Evolutionary conservation across 1,140 invertebrate species (phyloP), one percentile per base, ranked within the genome.

Genomic region (Drosophila watanabei): DNA sequence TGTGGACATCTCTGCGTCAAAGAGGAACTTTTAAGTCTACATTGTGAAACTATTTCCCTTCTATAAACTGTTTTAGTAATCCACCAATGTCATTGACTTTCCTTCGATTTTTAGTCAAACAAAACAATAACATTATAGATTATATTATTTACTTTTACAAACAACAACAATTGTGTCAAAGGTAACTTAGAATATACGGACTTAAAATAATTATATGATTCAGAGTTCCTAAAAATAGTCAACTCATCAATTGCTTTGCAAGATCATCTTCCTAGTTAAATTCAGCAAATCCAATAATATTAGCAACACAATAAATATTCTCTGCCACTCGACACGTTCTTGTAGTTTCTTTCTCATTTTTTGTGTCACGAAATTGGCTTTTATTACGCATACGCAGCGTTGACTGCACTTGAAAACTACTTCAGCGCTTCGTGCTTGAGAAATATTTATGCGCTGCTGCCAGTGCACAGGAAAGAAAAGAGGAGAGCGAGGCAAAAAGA

Each of bases 331-430:
- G 30, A 46, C 56, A 73, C 69, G 65, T 82, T 61, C 48, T 51
- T 75, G 24, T 46, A 45, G 30, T 48, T 54, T 58, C 48, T 51
- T 58, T n/a, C 28, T 9, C 24, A 24, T 76, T 66, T 41, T 30
- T 30, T 41, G 37, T 60, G 52, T 39, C 52, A 49, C 37, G 39
- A 63, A 79, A 60, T 30, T 45, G 58, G 75, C 70, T 56, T 78
- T 72, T 62, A 82, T 75, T 65, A 79, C 70, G 75, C 64, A 85
- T 80, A 85, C 78, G 73, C 82, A 80, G 43, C 49, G 72, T 75
- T 75, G 60, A 58, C 80, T 84, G 80, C 77, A 75, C 80, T 80
- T 73, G 82, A 85, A 73, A 79, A 75, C 63, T 70, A 20, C 33
- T 68, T 63, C 28, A 41, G 59, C n/a, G 28, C 37, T 57, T 59